phyloP scores from a whole-genome alignment of 2,113 vertebrate species.

The Turnix velox region DNA sequence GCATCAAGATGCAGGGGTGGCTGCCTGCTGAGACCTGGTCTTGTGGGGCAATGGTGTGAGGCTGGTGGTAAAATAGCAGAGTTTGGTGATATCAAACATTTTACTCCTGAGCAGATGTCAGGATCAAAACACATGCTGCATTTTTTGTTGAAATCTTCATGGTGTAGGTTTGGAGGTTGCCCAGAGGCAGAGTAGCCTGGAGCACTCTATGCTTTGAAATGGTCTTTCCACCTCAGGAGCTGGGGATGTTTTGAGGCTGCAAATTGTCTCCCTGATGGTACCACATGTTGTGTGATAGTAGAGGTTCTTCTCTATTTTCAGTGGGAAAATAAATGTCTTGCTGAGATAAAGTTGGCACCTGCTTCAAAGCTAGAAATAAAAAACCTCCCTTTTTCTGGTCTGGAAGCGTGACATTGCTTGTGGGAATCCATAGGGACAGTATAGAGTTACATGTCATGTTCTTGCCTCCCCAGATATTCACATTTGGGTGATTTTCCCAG shows the following conservation, averaged over 20 bases:
- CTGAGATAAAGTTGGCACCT: background rate
- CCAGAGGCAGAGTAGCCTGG: background rate
- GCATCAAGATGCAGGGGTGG: background rate
- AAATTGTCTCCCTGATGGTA: background rate
- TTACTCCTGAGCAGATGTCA: background rate
- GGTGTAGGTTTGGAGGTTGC: background rate
- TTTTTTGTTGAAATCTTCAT: background rate
- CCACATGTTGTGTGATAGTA: accelerated
- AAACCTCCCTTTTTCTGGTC: background rate
- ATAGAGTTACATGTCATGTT: background rate
- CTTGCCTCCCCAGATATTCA: background rate
- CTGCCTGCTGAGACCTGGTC: accelerated
- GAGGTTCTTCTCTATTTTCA: background rate
- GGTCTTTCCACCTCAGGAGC: background rate
- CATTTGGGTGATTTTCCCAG: background rate
- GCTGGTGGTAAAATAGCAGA: background rate
- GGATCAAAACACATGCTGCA: accelerated
- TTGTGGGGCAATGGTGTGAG: accelerated
- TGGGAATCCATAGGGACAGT: background rate
- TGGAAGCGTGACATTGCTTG: accelerated
- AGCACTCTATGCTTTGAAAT: background rate
- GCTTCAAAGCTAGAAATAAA: background rate
- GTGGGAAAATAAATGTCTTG: background rate
- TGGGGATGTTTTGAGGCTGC: background rate
- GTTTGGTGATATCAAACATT: background rate